Evolutionary conservation across 2,888 invertebrate species (phyloP), one percentile per base, ranked within the genome.

Genomic region (Ophion obscuratus): DNA sequence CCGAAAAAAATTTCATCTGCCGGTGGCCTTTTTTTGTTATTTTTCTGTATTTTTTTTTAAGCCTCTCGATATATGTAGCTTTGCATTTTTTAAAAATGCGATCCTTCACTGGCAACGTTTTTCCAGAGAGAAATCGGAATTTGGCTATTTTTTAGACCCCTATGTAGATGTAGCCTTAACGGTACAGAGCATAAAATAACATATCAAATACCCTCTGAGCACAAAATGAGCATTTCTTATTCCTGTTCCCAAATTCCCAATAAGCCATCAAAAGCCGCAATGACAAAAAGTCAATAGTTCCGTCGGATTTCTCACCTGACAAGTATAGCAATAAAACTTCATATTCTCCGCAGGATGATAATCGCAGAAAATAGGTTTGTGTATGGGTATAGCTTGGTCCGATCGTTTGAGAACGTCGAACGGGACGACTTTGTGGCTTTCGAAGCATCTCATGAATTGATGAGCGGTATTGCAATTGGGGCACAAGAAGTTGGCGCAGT

Each of bases 361-460:
- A 80, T 96, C 95, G 94, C 99, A 99, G 93, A 97, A 97, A 84
- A 99, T 96, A 61, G 98, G 98, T 94, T 98, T 98, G 92, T 98
- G 98, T 89, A 98, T 97, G 77, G 97, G 97, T 88, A 97, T 95
- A 91, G 97, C 97, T 92, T 97, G 96, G 90, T 97, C 97, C 88
- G 97, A 97, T 90, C 96, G 96, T 91, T 97, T 96, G 93, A 98
- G 95, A 89, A 98, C 98, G 91, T 98, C 98, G 92, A 99, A 97
- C 66, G 97, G 97, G 77, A 98, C 96, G 61, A 98, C 98, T 94
- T 97, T 96, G 94, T 99, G 99, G 91, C 98, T 98, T 94, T 99
- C 99, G 94, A 99, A 99, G 95, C 99, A 98, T 89, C 98, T 96
- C 99, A 99, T 99, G 93, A 97, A 98, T 94, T 98, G 97, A 94